phyloP scores from a whole-genome alignment of 2,113 vertebrate species.

The human region GRCh38 chr1:29327001-29327500 shows the following conservation, averaged over 20 bases:
- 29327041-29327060: not conserved
- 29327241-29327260: not conserved
- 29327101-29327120: not conserved
- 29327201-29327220: not conserved
- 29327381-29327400: not conserved
- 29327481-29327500: not conserved
- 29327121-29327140: not conserved
- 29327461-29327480: not conserved
- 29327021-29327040: not conserved
- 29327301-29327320: not conserved
- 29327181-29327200: not conserved
- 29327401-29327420: not conserved
- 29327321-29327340: not conserved
- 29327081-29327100: not conserved
- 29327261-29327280: not conserved
- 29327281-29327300: not conserved
- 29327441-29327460: not conserved
- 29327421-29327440: not conserved
- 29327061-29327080: not conserved
- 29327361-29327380: not conserved
- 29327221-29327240: not conserved
- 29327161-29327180: not conserved
- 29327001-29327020: not conserved
- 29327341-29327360: not conserved
- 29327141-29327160: not conserved